Evolutionary conservation across 1,140 invertebrate genomes (phyloP).

Genomic region (Orius insidiosus): DNA sequence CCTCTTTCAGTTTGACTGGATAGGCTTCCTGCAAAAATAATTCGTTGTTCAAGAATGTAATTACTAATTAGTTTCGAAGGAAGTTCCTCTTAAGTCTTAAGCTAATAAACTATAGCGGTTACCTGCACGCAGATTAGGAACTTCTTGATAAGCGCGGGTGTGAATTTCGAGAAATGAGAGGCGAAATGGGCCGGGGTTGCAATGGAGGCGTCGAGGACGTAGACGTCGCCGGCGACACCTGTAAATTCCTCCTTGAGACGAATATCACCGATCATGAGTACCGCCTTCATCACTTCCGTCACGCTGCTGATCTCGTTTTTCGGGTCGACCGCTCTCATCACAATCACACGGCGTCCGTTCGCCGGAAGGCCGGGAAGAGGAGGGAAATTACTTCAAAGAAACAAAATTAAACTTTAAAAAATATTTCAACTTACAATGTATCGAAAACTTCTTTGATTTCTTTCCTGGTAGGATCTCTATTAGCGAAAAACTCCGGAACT

Average conservation of each 20-base stretch:
- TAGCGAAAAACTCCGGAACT: slow-evolving; percentile 63
- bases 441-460: slow-evolving; percentile 51
- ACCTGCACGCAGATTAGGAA: slow-evolving; percentile 64
- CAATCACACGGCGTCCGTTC: slow-evolving; percentile 53
- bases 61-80: not conserved
- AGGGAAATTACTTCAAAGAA: slow-evolving; percentile 45
- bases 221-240: slow-evolving; percentile 65
- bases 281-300: slow-evolving; percentile 54
- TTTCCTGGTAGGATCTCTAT: slow-evolving; percentile 49
- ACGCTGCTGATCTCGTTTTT: slow-evolving; percentile 33
- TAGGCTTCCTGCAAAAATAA: slow-evolving; percentile 53
- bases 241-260: slow-evolving; percentile 52
- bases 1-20: slow-evolving; percentile 66
- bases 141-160: slow-evolving; percentile 56
- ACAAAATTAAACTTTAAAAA: not conserved
- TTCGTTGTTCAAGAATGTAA: not conserved
- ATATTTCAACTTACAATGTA: slow-evolving; percentile 39
- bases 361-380: slow-evolving; percentile 58
- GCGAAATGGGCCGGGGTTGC: slow-evolving; percentile 55
- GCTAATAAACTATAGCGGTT: slow-evolving; percentile 9
- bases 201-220: slow-evolving; percentile 55
- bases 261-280: slow-evolving; percentile 64
- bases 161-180: slow-evolving; percentile 55
- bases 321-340: slow-evolving; percentile 41
- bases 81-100: not conserved